Evolutionary conservation across 2,888 invertebrate species (phyloP).

Genomic region (Lomographa bimaculata): DNA sequence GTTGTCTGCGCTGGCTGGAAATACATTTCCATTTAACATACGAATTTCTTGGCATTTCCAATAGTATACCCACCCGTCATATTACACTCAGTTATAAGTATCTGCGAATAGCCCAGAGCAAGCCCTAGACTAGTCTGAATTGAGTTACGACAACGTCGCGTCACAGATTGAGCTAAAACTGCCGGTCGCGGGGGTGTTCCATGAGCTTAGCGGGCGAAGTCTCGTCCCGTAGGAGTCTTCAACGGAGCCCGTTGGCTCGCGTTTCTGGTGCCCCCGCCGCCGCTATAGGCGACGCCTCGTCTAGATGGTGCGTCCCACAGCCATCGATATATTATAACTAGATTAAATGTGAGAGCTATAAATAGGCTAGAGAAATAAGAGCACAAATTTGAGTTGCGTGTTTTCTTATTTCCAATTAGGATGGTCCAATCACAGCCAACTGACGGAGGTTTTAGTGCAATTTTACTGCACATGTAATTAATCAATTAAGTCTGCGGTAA

Average conservation of each 20-base stretch:
- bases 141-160: constrained; percentile 84
- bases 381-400: too few species aligned
- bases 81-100: constrained; percentile 57
- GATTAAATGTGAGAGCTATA: too few species aligned
- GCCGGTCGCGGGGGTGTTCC: constrained; percentile 87
- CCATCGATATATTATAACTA: too few species aligned
- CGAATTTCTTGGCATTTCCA: too few species aligned
- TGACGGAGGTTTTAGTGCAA: too few species aligned
- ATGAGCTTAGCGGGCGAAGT: constrained; percentile 72
- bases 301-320: constrained; percentile 86
- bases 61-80: too few species aligned
- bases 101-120: constrained; percentile 56
- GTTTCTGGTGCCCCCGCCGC: constrained; percentile 88
- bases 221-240: constrained; percentile 76
- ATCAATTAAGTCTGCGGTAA: too few species aligned
- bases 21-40: too few species aligned
- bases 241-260: constrained; percentile 66
- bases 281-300: constrained; percentile 83
- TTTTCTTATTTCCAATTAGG: too few species aligned
- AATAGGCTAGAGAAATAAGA: too few species aligned
- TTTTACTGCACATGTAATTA: too few species aligned
- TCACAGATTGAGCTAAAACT: constrained; percentile 89
- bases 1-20: constrained; percentile 69
- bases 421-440: too few species aligned
- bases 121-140: constrained; percentile 92